Conservation (phyloP, 1,140 invertebrate genomes). For the Hylaeus volcanicus region DNA sequence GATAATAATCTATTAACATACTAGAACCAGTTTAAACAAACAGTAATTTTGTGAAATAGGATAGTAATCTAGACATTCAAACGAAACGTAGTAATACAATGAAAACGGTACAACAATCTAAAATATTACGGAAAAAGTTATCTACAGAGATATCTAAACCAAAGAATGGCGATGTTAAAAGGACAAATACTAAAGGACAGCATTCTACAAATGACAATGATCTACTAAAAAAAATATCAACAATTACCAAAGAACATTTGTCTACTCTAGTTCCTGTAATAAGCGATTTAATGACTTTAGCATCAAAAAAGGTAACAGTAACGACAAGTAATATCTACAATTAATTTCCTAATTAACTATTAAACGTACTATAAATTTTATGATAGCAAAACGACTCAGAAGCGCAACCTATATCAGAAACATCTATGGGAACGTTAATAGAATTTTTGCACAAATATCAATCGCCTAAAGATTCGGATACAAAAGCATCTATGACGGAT, state of each 20-base stretch:
- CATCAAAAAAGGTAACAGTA: conserved; percentile 65
- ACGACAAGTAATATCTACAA: neutral
- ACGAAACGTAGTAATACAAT: conserved; percentile 47
- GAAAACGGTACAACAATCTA: conserved; percentile 32
- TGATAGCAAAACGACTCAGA: conserved; percentile 41
- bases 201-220: conserved; percentile 43
- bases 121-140: conserved; percentile 34
- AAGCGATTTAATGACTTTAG: conserved; percentile 68
- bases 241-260: conserved; percentile 66
- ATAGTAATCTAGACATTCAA: conserved; percentile 62
- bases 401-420: conserved; percentile 7
- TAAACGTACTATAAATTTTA: conserved; percentile 1
- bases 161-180: conserved; percentile 46
- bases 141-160: conserved; percentile 34
- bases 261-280: conserved; percentile 72
- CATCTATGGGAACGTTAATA: conserved; percentile 51
- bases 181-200: conserved; percentile 16
- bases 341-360: neutral
- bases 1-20: conserved; percentile 7
- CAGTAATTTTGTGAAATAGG: conserved; percentile 50
- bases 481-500: conserved; percentile 26
- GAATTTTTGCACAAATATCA: conserved; percentile 63
- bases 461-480: conserved; percentile 36
- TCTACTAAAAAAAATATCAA: conserved; percentile 35
- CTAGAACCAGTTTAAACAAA: conserved; percentile 22